These are phyloP conservation scores for Riparia riparia DNA, from an alignment of 2,113 vertebrate genomes.

Conservation along the genomic window DNA sequence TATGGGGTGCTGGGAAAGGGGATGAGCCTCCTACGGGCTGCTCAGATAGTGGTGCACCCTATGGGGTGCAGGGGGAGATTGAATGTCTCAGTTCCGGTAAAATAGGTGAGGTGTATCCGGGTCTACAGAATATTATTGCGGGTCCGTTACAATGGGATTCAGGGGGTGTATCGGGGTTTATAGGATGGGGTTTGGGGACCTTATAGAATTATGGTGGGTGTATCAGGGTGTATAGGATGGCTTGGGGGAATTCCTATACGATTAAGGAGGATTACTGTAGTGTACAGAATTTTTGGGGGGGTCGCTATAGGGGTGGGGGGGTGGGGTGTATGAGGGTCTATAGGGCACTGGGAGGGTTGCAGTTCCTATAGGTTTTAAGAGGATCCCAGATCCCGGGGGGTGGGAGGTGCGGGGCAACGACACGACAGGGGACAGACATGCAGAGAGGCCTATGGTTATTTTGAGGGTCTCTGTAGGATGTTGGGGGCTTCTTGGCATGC, in stretches of 20 bases:
- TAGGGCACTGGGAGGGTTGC: neutral
- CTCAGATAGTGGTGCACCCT: neutral
- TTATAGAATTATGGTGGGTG: no score
- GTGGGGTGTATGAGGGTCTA: accelerated
- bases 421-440: no score
- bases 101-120: neutral
- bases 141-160: neutral
- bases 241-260: neutral
- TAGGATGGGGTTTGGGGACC: neutral
- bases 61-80: no score
- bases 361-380: neutral
- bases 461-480: neutral
- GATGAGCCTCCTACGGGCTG: neutral
- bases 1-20: no score
- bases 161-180: no score
- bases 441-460: neutral
- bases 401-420: no score
- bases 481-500: neutral
- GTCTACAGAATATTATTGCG: neutral
- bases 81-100: neutral
- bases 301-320: no score
- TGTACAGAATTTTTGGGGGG: neutral
- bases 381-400: neutral
- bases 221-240: neutral
- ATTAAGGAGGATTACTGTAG: no score